Conservation (phyloP, 2,888 invertebrate genomes). For the Onthophagus sagittarius region DNA sequence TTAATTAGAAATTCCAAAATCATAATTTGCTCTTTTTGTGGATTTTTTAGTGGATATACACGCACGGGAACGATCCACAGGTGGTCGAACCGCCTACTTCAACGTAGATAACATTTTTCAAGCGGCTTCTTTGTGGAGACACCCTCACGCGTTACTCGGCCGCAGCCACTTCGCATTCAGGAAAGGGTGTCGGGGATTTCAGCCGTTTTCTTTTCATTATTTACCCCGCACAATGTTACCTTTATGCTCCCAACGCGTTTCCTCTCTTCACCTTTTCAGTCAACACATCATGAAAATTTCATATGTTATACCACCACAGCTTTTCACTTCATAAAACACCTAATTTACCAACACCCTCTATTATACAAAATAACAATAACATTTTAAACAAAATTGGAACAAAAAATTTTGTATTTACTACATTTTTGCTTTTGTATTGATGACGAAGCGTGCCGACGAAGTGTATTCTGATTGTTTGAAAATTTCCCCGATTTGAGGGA, state of each 20-base stretch:
- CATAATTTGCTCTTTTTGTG: neutral
- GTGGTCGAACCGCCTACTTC: constrained; percentile 28
- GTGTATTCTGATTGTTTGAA: neutral
- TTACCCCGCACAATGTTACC: constrained; percentile 22
- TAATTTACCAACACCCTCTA: neutral
- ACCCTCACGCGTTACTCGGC: constrained; percentile 24
- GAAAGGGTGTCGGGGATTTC: constrained; percentile 30
- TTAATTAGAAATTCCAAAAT: neutral
- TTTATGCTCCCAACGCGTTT: constrained; percentile 15
- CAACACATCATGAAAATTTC: neutral
- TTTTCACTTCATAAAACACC: neutral
- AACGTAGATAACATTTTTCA: constrained; percentile 46
- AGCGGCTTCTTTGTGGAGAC: constrained; percentile 39
- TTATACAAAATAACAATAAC: too few relatives aligned
- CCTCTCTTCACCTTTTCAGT: constrained; percentile 10
- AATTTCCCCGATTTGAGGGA: neutral
- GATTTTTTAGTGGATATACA: constrained; percentile 17
- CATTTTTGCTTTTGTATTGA: neutral
- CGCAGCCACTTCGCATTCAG: constrained; percentile 35
- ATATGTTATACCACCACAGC: neutral
- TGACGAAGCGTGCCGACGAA: neutral
- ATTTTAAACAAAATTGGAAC: too few relatives aligned
- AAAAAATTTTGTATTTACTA: too few relatives aligned
- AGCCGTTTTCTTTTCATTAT: constrained; percentile 24
- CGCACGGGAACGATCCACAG: constrained; percentile 37